A percentile compares a stretch with the other conserved stretches of the same genome.
Evolutionary conservation across 2,888 invertebrate species (phyloP).

Genomic region (Dryocosmus kuriphilus): DNA sequence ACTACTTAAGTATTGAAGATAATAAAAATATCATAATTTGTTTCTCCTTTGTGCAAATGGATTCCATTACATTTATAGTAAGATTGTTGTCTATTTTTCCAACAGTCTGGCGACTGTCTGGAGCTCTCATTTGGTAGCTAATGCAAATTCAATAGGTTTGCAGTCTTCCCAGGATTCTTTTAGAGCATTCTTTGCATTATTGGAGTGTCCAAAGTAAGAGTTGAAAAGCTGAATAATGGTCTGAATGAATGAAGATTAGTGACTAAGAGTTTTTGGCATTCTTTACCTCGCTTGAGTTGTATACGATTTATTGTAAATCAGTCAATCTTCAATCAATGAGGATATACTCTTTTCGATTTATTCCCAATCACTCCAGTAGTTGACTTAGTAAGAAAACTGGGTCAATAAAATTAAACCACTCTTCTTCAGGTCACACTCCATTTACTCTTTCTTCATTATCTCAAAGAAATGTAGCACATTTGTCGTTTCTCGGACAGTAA

Average conservation of each 20-base stretch:
- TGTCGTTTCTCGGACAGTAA: background rate
- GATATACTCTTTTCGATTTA: constrained; percentile 1
- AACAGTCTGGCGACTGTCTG: background rate
- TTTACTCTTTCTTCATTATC: background rate
- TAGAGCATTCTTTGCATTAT: constrained; percentile 6
- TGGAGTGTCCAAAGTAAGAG: constrained; percentile 29
- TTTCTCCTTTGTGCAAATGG: background rate
- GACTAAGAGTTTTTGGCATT: constrained; percentile 3
- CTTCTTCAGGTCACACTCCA: background rate
- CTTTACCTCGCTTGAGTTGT: background rate
- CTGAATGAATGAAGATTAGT: constrained; percentile 12
- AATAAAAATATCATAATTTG: background rate
- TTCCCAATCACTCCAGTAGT: background rate
- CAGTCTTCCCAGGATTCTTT: background rate
- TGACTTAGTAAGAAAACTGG: background rate
- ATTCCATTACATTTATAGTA: background rate
- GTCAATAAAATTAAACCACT: constrained; percentile 7
- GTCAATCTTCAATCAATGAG: background rate
- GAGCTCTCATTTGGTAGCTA: background rate
- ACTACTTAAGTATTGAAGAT: background rate
- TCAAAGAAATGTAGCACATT: background rate
- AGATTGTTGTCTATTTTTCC: background rate
- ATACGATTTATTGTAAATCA: constrained; percentile 11
- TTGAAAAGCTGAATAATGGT: constrained; percentile 31
- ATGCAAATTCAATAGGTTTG: constrained; percentile 28